Evolutionary conservation across 2,113 vertebrate species (phyloP), one percentile per base, ranked within the genome.

Genomic region (Nanorana parkeri): DNA sequence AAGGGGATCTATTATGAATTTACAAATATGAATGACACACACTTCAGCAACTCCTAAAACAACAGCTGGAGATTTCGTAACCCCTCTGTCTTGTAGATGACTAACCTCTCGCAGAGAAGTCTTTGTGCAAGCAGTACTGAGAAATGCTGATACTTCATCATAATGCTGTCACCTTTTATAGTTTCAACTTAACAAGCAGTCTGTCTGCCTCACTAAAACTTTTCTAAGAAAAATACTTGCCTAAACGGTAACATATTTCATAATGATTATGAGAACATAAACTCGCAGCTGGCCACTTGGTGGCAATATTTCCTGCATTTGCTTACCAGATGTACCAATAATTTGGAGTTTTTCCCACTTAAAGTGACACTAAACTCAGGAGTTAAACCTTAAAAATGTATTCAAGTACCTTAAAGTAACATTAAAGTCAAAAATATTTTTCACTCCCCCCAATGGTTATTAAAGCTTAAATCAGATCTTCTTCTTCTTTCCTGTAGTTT

Each of bases 81-180:
- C 16, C 13, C 16, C 47, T 77, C 63, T 15, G 26, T 64, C 41
- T 55, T 6, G 17, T 20, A 32, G 24, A 47, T 78, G 47, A 67
- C 41, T 78, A 78, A 78, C 47, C 1, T 3, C 47, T 78, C 21
- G 36, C 28, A 23, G 63, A 78, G 26, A 66, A 77, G 19, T 17
- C 60, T 26, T 66, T 64, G 61, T 21, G 23, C n/a, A 77, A 52
- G 19, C 16, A 28, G 41, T 24, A n/a, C 23, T 47, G 36, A 26
- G 21, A 63, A 64, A 51, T 52, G 17, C 3, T 23, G 24, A 76
- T n/a, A 68, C 17, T n/a, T 68, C 28, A 68, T 41, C 17, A 36
- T 36, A 41, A 41, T 68, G 19, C n/a, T 64, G 73, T 76, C 58
- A 76, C n/a, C 19, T 36, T 65, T 52, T 77, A 47, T 41, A 77